These are phyloP conservation scores for Caenorhabditis sp. DNA, from an alignment of 2,888 invertebrate species.

Conservation along the genomic window DNA sequence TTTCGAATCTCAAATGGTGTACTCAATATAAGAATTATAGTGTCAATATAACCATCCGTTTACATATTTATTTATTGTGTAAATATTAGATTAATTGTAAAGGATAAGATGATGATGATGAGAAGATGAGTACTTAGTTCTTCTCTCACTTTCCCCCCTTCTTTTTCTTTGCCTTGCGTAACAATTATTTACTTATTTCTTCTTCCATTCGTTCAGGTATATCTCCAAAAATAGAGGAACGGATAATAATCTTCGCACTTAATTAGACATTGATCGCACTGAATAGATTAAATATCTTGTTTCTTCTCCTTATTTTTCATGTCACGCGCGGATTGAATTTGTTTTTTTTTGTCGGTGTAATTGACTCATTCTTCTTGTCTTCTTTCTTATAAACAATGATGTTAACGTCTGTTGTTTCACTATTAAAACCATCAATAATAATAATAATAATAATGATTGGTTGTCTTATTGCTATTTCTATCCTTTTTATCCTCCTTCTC, in stretches of 20 bases:
- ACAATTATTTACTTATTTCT: neutral
- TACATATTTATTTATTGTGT: slow-evolving; percentile 1
- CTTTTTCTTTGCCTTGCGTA: no score
- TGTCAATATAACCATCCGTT: slow-evolving; percentile 1
- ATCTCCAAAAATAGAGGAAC: neutral
- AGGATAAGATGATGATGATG: neutral
- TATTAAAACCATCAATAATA: neutral
- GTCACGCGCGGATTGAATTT: neutral
- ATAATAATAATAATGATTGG: neutral
- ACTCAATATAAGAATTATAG: neutral
- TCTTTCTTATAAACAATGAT: neutral
- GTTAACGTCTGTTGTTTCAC: no score
- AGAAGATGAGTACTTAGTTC: slow-evolving; percentile 1
- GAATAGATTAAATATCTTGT: neutral
- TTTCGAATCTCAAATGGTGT: neutral
- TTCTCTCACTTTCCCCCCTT: neutral
- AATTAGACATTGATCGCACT: neutral
- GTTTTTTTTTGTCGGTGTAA: no score
- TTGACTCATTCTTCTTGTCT: neutral
- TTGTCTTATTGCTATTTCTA: no score
- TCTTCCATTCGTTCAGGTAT: neutral
- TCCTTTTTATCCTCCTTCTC: no score
- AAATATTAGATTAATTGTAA: slow-evolving; percentile 1
- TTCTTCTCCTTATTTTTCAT: neutral
- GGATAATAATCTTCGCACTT: neutral